phyloP scores from a whole-genome alignment of 2,888 invertebrate genomes.

The Thecophora atra region DNA sequence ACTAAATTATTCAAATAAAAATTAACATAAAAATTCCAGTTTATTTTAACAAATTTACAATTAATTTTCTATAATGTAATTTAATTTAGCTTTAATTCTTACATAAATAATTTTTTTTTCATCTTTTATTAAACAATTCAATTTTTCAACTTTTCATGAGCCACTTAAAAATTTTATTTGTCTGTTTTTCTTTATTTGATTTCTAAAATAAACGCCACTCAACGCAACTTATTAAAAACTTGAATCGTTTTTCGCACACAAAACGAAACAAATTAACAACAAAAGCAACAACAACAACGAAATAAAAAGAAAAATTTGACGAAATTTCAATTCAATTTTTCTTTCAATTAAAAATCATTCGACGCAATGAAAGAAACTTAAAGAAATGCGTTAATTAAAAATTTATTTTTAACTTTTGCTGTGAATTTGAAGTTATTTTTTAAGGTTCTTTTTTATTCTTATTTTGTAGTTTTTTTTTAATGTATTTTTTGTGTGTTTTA shows the following conservation, averaged over 20 bases:
- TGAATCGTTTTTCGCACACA: constrained; percentile 13
- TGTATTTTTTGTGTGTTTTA: constrained; percentile 12
- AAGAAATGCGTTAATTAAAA: constrained; percentile 36
- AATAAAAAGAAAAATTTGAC: constrained; percentile 16
- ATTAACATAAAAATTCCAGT: background rate
- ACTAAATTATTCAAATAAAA: background rate
- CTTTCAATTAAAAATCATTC: constrained; percentile 31
- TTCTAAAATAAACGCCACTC: constrained; percentile 34
- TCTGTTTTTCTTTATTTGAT: too few species aligned
- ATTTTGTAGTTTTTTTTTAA: constrained; percentile 13
- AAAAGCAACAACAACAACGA: background rate
- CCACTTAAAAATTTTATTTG: constrained; percentile 34
- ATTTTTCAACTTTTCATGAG: constrained; percentile 1
- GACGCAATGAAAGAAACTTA: constrained; percentile 1
- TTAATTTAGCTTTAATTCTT: background rate
- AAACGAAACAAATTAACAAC: background rate
- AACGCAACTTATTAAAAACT: constrained; percentile 28
- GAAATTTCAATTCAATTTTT: constrained; percentile 23
- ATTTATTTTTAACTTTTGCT: constrained; percentile 8
- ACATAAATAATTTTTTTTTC: background rate
- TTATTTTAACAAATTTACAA: background rate
- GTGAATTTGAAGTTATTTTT: background rate
- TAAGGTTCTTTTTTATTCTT: background rate
- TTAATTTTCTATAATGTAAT: background rate
- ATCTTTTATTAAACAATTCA: background rate